These are phyloP conservation scores for Hippocampus guttulatus DNA, from an alignment of 2,113 vertebrate genomes.

Conservation along the genomic window DNA sequence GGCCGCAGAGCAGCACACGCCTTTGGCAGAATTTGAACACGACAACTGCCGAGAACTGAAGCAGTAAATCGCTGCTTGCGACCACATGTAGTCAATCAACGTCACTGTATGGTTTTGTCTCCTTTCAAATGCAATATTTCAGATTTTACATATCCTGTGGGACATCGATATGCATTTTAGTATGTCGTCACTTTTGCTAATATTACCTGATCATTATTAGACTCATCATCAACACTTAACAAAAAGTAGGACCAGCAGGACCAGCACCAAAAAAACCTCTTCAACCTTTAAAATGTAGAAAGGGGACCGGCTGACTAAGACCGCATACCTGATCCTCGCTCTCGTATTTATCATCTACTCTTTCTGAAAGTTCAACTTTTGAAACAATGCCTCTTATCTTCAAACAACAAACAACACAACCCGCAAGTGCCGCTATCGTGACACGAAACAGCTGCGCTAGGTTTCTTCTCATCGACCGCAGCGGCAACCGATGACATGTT, in stretches of 20 bases:
- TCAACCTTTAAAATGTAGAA: no score
- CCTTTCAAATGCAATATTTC: background rate
- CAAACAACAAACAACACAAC: background rate
- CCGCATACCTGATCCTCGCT: background rate
- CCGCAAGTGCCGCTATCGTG: conserved; percentile 17
- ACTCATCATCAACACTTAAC: no score
- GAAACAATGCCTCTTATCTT: background rate
- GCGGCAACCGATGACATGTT: conserved; percentile 33
- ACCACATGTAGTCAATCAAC: background rate
- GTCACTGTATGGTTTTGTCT: background rate
- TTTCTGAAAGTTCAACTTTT: background rate
- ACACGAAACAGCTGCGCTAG: conserved; percentile 17
- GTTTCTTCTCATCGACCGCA: conserved; percentile 14
- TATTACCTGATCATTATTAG: no score
- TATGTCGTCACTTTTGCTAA: no score
- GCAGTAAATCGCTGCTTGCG: background rate
- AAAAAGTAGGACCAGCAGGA: no score
- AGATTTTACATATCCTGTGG: background rate
- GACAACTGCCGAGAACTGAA: background rate
- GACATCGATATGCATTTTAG: background rate
- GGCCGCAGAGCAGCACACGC: background rate
- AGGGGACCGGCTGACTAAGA: background rate
- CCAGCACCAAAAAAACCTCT: no score
- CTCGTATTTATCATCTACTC: background rate
- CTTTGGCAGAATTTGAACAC: background rate